A percentile compares a stretch with the other conserved stretches of the same genome.
These are phyloP conservation scores for Sebastes hubbsi DNA, from an alignment of 2,797 vertebrate species.

Conservation along the genomic window DNA sequence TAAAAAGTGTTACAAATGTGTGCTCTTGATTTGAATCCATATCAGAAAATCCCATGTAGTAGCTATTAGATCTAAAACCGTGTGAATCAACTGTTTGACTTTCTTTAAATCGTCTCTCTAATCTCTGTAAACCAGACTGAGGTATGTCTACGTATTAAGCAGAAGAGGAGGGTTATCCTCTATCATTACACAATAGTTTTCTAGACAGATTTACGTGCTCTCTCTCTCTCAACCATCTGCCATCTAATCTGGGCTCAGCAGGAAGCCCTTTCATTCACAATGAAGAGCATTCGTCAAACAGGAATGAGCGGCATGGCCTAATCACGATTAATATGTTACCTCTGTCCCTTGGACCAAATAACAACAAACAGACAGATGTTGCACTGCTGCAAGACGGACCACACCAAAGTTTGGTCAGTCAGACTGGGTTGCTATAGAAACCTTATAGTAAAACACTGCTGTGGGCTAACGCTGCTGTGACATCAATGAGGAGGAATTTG, in stretches of 20 bases:
- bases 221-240: background rate
- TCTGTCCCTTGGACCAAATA: background rate
- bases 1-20: background rate
- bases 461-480: conserved; percentile 34
- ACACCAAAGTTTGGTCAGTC: conserved; percentile 8
- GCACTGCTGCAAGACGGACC: background rate
- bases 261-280: conserved; percentile 58
- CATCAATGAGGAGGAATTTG: conserved; percentile 62
- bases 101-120: background rate
- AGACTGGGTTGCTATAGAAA: conserved; percentile 35
- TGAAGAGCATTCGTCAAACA: conserved; percentile 44
- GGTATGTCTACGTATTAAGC: background rate
- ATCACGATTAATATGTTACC: conserved; percentile 32
- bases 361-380: conserved; percentile 35
- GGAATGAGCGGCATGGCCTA: conserved; percentile 4
- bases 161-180: conserved; percentile 4
- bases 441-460: conserved; percentile 21
- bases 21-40: background rate
- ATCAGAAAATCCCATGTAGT: background rate
- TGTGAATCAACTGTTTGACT: background rate
- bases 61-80: background rate
- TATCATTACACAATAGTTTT: conserved; percentile 37
- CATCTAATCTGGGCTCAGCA: conserved; percentile 48
- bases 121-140: conserved; percentile 20
- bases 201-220: conserved; percentile 20